Evolutionary conservation across 2,113 vertebrate genomes (phyloP).

Genomic region (Mungos mungo): DNA sequence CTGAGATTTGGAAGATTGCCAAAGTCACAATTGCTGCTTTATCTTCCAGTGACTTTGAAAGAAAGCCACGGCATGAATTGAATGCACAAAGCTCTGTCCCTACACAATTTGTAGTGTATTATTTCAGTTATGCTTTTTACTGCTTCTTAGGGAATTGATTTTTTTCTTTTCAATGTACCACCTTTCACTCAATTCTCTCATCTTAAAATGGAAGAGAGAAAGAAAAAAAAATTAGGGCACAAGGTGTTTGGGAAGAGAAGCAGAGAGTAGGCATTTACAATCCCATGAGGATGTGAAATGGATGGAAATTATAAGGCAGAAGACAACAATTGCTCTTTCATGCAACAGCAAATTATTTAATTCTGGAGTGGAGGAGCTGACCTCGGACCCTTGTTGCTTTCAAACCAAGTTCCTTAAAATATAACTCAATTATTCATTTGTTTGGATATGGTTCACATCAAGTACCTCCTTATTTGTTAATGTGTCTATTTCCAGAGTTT

Average conservation of each 20-base stretch:
- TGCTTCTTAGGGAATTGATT: constrained; percentile 70
- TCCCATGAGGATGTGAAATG: background rate
- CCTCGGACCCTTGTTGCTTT: background rate
- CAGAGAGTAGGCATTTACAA: background rate
- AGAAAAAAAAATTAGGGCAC: background rate
- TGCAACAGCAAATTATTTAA: background rate
- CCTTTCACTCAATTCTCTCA: background rate
- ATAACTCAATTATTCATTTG: background rate
- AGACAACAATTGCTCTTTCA: background rate
- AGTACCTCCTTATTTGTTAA: background rate
- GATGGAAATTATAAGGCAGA: background rate
- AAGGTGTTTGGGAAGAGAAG: background rate
- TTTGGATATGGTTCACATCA: background rate
- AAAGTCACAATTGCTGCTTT: constrained; percentile 66
- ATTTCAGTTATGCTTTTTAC: constrained; percentile 67
- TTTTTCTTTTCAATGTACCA: constrained; percentile 30
- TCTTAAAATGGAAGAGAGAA: constrained; percentile 47
- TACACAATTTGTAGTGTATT: constrained; percentile 59
- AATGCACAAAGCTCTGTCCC: constrained; percentile 69
- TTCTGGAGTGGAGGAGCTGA: background rate
- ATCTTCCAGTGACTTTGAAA: constrained; percentile 75
- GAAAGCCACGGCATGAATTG: constrained; percentile 73
- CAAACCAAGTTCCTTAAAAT: background rate
- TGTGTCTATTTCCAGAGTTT: background rate
- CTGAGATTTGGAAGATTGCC: constrained; percentile 72